Evolutionary conservation across 2,888 invertebrate genomes (phyloP).

Genomic region (Biston stratarius): DNA sequence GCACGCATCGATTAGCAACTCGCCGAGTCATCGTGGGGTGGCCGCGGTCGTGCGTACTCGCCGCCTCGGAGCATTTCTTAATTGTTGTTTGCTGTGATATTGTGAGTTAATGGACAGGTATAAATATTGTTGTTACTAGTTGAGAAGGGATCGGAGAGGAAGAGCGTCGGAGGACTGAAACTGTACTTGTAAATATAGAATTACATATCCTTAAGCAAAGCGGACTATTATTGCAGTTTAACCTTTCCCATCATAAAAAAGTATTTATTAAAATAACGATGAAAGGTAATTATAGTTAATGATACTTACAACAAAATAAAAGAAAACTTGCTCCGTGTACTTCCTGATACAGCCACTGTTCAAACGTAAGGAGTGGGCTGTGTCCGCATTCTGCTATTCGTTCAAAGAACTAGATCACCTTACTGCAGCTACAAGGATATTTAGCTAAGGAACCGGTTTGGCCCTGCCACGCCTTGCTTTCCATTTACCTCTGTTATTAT

Average conservation of each 20-base stretch:
- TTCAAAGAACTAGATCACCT: conserved; percentile 81
- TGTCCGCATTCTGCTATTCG: conserved; percentile 80
- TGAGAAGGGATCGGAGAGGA: conserved; percentile 61
- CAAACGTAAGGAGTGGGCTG: conserved; percentile 68
- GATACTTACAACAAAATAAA: conserved; percentile 32
- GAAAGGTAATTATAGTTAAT: background rate
- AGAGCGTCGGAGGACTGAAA: conserved; percentile 63
- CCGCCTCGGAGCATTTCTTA: conserved; percentile 79
- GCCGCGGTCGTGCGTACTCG: conserved; percentile 60
- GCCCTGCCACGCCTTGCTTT: conserved; percentile 79
- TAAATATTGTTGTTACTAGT: conserved; percentile 70
- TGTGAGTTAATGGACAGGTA: conserved; percentile 82
- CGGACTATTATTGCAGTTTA: conserved; percentile 36
- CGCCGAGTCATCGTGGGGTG: conserved; percentile 77
- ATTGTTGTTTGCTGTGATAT: conserved; percentile 86
- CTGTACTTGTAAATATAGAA: conserved; percentile 82
- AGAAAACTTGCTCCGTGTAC: conserved; percentile 57
- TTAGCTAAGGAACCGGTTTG: conserved; percentile 69
- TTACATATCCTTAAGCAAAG: conserved; percentile 48
- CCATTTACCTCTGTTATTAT: conserved; percentile 72
- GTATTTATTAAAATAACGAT: background rate
- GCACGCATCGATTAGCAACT: conserved; percentile 77
- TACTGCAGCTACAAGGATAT: conserved; percentile 78
- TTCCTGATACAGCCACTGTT: conserved; percentile 73
- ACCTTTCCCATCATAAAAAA: conserved; percentile 1